Conservation (phyloP, 1,140 invertebrate species). For the Penaeus vannamei region DNA sequence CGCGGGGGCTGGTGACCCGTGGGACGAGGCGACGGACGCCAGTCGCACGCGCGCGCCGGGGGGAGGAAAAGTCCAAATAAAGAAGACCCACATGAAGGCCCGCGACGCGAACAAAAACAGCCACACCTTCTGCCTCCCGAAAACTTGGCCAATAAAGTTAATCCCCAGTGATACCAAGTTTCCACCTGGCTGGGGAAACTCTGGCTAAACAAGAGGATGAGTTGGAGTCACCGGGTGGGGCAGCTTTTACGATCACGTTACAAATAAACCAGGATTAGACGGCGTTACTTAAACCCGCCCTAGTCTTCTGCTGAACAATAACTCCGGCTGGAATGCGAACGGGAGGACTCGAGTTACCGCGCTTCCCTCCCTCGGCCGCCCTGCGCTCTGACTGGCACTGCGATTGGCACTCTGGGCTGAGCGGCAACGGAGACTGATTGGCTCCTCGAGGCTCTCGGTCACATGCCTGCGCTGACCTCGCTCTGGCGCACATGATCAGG, state of each 20-base stretch:
- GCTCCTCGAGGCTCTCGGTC: no score
- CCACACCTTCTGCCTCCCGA: constrained; percentile 50
- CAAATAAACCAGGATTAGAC: constrained; percentile 64
- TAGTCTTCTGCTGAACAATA: constrained; percentile 30
- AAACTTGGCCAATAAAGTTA: constrained; percentile 62
- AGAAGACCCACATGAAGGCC: no score
- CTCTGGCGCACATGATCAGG: no score
- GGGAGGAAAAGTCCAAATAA: no score
- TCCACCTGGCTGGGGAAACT: constrained; percentile 60
- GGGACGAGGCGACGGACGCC: no score
- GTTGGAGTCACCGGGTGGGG: constrained; percentile 12
- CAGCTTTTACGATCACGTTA: constrained; percentile 57
- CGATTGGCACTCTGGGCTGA: no score
- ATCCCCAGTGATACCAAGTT: constrained; percentile 59
- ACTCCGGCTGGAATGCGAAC: constrained; percentile 45
- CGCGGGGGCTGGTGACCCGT: no score
- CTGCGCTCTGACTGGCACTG: no score
- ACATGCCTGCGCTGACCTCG: no score
- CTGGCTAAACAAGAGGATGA: constrained; percentile 52
- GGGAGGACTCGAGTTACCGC: constrained; percentile 34
- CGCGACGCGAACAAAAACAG: neutral
- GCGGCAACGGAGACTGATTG: no score
- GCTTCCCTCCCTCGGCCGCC: no score
- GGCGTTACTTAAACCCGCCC: constrained; percentile 51
- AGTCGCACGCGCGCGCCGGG: no score